Base-by-base conservation (phyloP, 2,888 invertebrate genomes). In the Volucella inanis region DNA sequence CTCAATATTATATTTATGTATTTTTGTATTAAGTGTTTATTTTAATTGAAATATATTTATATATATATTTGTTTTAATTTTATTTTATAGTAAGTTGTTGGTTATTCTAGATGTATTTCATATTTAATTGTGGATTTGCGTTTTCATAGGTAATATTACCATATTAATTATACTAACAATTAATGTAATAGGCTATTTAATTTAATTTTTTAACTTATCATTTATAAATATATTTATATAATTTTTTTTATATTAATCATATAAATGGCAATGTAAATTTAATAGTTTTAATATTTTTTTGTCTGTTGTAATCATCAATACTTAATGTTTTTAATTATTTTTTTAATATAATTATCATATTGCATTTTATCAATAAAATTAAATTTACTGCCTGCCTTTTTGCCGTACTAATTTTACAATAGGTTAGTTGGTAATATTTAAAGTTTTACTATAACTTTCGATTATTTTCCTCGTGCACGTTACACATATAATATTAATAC, bases 201-300 rank as follows among this genome's bases (percentile, higher is more conserved):
- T 85, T 81, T 65, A 82, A 68, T 61, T 76, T 81, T 75, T 59
- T 31, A 31, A 64, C 43, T 65, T 54, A 54, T 52, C 3, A 75
- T 76, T n/a, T 76, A 85, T 80, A 72, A 76, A 85, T 77, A 81
- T 81, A 77, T 86, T 77, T 81, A 65, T 85, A 47, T 31, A 31
- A 31, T 31, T 31, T 31, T 22, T 15, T 59, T 67, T 85, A 68
- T 15, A 64, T 57, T 85, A 68, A 72, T 81, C 76, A 76, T 85
- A 85, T 85, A 85, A 86, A 86, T 86, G 86, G 86, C 86, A 86
- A 86, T 86, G 86, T 82, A 78, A 86, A 82, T 86, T 86, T 82
- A 78, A 82, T 86, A 86, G 82, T 78, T 86, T 31, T 31, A 31
- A 31, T 68, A 43, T 72, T 79, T 62, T 76, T 75, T 43, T 61